phyloP scores from a whole-genome alignment of 1,140 invertebrate genomes.

The Rhagoletis pomonella region DNA sequence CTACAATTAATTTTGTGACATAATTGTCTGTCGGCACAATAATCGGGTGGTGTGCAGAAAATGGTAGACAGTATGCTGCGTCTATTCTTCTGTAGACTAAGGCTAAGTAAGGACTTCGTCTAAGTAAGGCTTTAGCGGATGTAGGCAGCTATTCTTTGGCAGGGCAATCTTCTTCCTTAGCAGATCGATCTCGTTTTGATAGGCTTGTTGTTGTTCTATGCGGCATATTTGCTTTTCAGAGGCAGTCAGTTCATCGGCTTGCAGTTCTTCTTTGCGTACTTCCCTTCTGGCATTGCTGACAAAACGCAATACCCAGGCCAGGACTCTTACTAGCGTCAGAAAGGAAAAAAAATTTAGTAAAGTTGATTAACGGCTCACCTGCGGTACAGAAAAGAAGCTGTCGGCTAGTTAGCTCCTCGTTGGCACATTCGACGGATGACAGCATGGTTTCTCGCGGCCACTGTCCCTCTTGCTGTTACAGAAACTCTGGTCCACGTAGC shows the following conservation, averaged over 20 bases:
- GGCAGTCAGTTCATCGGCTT: not conserved
- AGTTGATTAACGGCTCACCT: not conserved
- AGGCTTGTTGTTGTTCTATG: conserved; percentile 7
- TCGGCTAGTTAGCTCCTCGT: not conserved
- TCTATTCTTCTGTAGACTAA: conserved; percentile 16
- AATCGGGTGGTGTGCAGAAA: not conserved
- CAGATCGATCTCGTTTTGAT: not conserved
- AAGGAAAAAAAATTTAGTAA: conserved; percentile 29
- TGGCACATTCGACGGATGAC: not conserved
- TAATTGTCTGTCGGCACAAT: not conserved
- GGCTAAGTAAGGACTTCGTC: conserved; percentile 33
- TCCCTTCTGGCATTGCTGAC: not conserved
- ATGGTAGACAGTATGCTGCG: not conserved
- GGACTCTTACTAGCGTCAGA: not conserved
- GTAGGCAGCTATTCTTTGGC: not conserved
- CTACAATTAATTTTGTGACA: not conserved
- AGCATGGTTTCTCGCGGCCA: not conserved
- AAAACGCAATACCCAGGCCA: conserved; percentile 24
- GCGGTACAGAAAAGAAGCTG: not conserved
- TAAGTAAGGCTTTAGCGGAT: conserved; percentile 3
- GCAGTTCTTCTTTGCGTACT: not conserved
- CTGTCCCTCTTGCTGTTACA: not conserved
- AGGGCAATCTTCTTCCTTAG: not conserved
- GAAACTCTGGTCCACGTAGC: conserved; percentile 60
- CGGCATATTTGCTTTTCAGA: conserved; percentile 46